Conservation (phyloP, 1,140 invertebrate genomes). For the Archivesica marissinica region DNA sequence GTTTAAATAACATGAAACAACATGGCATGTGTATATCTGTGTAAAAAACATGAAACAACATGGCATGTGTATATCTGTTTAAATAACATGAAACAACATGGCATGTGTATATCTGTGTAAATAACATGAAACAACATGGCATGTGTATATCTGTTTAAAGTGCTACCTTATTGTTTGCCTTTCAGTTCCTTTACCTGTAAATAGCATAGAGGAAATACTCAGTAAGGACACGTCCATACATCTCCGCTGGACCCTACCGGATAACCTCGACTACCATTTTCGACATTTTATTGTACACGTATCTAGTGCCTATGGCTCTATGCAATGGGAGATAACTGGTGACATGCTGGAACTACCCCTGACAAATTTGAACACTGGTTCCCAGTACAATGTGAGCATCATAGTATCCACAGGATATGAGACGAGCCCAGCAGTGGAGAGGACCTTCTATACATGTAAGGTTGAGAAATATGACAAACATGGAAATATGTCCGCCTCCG, state of each 20-base stretch:
- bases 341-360: conserved; percentile 1
- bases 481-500: too few relatives aligned
- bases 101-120: too few relatives aligned
- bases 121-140: too few relatives aligned
- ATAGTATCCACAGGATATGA: conserved; percentile 46
- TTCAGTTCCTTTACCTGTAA: conserved; percentile 45
- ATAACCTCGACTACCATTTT: conserved; percentile 6
- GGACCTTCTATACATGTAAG: conserved; percentile 58
- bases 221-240: conserved; percentile 45
- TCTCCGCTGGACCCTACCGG: conserved; percentile 34
- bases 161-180: not conserved
- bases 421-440: conserved; percentile 26
- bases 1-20: too few relatives aligned
- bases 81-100: too few relatives aligned
- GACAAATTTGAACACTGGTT: conserved; percentile 44
- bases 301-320: not conserved
- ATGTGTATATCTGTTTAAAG: too few relatives aligned
- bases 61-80: too few relatives aligned
- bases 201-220: conserved; percentile 12
- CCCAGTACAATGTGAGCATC: conserved; percentile 51
- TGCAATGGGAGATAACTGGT: not conserved
- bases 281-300: conserved; percentile 23
- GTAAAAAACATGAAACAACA: too few relatives aligned
- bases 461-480: not conserved
- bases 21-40: too few relatives aligned